Conservation (phyloP, 2,888 invertebrate species). For the Epistrophella euchroma region DNA sequence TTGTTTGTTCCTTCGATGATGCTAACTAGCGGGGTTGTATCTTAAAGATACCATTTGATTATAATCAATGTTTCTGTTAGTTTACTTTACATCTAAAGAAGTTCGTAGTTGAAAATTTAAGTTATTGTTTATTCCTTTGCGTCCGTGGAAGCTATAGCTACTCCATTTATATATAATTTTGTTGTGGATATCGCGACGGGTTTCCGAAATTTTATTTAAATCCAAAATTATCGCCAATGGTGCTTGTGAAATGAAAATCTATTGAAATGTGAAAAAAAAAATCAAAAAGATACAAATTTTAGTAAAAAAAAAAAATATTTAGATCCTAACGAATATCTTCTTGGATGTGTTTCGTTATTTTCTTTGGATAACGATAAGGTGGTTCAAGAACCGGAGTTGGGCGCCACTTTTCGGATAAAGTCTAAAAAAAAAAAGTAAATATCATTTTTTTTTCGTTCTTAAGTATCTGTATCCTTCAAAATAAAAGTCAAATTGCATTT, state of each 20-base stretch:
- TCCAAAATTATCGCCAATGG: conserved; percentile 33
- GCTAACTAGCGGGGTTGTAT: conserved; percentile 27
- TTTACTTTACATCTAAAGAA: conserved; percentile 27
- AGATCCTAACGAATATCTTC: background rate
- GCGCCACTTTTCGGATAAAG: conserved; percentile 63
- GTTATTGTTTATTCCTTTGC: conserved; percentile 24
- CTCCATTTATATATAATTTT: background rate
- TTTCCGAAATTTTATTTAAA: conserved; percentile 22
- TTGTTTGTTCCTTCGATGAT: conserved; percentile 24
- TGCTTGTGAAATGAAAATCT: conserved; percentile 34
- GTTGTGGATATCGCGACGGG: conserved; percentile 48
- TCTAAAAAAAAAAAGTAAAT: conserved; percentile 54
- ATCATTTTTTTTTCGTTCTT: conserved; percentile 4
- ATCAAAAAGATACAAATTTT: conserved; percentile 13
- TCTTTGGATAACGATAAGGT: conserved; percentile 59
- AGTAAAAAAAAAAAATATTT: conserved; percentile 4
- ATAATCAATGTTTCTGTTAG: conserved; percentile 38
- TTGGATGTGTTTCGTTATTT: conserved; percentile 16
- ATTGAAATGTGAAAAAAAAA: conserved; percentile 61
- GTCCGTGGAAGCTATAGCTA: background rate
- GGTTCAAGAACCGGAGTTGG: conserved; percentile 34
- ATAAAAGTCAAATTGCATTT: conserved; percentile 66
- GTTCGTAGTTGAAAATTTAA: conserved; percentile 19
- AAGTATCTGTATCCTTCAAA: conserved; percentile 37
- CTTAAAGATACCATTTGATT: conserved; percentile 53